A percentile compares a stretch with the other conserved stretches of the same genome.
phyloP scores from a whole-genome alignment of 2,888 invertebrate genomes.

The Melitaea athalia region DNA sequence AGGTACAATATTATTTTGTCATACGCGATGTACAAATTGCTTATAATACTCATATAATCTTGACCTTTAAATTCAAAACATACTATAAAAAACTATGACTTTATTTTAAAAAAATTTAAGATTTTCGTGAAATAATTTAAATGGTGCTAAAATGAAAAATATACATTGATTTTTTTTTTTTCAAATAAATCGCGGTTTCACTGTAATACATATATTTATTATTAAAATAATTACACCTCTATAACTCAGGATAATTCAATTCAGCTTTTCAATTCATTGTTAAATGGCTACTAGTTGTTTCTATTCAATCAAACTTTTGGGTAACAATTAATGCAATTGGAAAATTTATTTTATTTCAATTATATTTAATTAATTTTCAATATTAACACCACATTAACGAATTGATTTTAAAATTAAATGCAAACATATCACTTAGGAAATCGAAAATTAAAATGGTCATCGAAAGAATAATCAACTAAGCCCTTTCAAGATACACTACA shows the following conservation, averaged over 20 bases:
- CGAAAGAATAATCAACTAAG: constrained; percentile 32
- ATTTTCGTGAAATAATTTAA: background rate
- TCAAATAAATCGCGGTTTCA: background rate
- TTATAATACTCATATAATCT: background rate
- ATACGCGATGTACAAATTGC: background rate
- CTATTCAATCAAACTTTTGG: constrained; percentile 47
- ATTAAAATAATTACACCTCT: background rate
- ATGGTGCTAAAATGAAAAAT: background rate
- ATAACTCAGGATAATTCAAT: constrained; percentile 3
- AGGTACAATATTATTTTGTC: constrained; percentile 2
- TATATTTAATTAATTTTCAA: too few species aligned
- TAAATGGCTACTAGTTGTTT: constrained; percentile 46
- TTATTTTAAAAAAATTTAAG: background rate
- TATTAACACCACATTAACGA: too few species aligned
- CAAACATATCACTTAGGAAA: constrained; percentile 65
- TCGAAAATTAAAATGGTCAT: background rate
- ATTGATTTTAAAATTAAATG: constrained; percentile 69
- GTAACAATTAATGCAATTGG: too few species aligned
- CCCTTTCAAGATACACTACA: constrained; percentile 49
- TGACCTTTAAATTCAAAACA: background rate
- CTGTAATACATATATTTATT: background rate
- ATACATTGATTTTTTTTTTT: background rate
- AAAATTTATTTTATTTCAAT: too few species aligned
- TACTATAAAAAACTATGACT: background rate
- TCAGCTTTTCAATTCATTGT: background rate